These are phyloP conservation scores for Papilio dardanus DNA, from an alignment of 1,140 invertebrate genomes.

Conservation along the genomic window DNA sequence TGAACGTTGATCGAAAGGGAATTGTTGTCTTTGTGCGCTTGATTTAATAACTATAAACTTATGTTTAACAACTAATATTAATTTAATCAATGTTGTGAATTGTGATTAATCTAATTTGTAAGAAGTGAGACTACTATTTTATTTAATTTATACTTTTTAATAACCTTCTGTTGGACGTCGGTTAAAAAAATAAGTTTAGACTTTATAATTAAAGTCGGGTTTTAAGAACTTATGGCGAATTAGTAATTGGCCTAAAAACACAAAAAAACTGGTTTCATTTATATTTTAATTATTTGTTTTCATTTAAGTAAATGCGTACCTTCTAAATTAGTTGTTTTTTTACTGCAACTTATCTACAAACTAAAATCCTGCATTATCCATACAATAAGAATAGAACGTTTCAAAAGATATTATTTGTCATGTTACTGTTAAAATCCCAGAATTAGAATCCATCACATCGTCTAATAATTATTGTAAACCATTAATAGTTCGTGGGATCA, in stretches of 20 bases:
- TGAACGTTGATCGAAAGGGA: not conserved
- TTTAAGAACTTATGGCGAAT: too few species aligned
- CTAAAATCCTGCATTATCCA: conserved; percentile 3
- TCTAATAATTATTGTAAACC: conserved; percentile 1
- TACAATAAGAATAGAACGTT: not conserved
- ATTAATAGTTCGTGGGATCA: conserved; percentile 2
- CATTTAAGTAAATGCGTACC: too few species aligned
- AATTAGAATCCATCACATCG: not conserved
- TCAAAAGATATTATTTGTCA: not conserved
- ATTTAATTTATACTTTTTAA: too few species aligned
- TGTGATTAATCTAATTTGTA: not conserved
- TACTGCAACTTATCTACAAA: not conserved
- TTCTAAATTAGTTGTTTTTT: too few species aligned
- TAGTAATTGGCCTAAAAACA: too few species aligned
- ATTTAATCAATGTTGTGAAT: not conserved
- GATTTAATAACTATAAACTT: not conserved
- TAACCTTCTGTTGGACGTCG: too few species aligned
- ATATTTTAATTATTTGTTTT: too few species aligned
- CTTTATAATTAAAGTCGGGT: too few species aligned
- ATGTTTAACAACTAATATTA: not conserved
- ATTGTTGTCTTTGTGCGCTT: too few species aligned
- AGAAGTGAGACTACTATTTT: not conserved
- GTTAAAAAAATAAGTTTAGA: too few species aligned
- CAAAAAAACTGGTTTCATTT: too few species aligned
- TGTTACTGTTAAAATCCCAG: conserved; percentile 3